These are phyloP conservation scores for Psettodes erumei DNA, from an alignment of 2,113 vertebrate species.

Conservation along the genomic window DNA sequence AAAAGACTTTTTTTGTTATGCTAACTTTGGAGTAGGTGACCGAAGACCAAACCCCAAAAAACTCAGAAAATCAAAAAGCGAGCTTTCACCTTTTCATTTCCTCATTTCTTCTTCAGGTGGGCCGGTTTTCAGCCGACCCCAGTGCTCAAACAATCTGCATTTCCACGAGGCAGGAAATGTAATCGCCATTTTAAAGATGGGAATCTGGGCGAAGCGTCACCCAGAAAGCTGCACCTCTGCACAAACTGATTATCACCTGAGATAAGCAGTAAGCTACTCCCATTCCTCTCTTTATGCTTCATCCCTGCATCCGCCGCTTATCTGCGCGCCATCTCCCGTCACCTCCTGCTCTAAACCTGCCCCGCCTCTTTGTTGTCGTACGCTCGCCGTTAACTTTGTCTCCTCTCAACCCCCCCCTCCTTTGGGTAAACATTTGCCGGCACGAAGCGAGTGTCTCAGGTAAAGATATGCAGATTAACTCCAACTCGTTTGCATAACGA, in stretches of 20 bases:
- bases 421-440: constrained; percentile 71
- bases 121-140: no score
- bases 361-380: constrained; percentile 30
- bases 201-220: background rate
- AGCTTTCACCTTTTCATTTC: no score
- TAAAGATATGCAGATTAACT: constrained; percentile 78
- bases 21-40: no score
- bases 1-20: no score
- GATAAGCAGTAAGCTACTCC: constrained; percentile 4
- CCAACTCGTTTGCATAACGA: constrained; percentile 75
- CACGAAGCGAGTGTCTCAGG: constrained; percentile 67
- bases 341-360: background rate
- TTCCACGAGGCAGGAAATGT: background rate
- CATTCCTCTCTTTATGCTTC: background rate
- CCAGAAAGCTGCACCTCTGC: background rate
- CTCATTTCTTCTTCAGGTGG: no score
- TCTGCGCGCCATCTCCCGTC: no score
- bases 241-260: constrained; percentile 1
- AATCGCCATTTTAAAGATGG: background rate
- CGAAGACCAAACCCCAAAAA: no score
- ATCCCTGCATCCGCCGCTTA: background rate
- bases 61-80: no score
- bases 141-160: no score
- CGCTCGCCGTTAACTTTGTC: no score
- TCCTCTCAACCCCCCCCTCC: constrained; percentile 54